Percentiles rank a stretch among this genome's conserved stretches.
phyloP scores from a whole-genome alignment of 2,797 vertebrate genomes.

The Spinus olivaceus region DNA sequence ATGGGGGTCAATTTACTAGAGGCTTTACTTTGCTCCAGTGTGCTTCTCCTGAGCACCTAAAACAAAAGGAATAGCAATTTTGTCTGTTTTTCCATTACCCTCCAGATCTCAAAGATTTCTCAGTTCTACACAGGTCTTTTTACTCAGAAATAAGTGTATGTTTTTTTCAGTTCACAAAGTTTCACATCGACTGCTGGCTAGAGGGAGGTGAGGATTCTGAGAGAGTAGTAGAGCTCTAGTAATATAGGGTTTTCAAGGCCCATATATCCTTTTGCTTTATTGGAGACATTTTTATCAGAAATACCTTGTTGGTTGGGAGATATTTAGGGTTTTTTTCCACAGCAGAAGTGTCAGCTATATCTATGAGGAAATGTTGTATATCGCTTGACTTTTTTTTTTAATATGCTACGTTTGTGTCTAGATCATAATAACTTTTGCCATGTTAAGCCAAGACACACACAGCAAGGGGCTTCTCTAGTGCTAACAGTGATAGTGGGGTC shows the following conservation, averaged over 20 bases:
- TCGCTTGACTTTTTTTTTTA: neutral
- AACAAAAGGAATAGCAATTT: neutral
- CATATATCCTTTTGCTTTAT: neutral
- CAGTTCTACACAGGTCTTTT: neutral
- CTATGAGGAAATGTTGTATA: neutral
- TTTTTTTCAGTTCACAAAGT: neutral
- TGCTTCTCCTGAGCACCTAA: neutral
- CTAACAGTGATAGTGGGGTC: too few species aligned
- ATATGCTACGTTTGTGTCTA: neutral
- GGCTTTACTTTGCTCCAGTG: neutral
- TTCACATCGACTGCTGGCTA: neutral
- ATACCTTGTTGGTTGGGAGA: neutral
- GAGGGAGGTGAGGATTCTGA: neutral
- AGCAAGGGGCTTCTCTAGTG: neutral
- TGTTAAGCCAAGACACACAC: neutral
- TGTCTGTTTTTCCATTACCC: neutral
- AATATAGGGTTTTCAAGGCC: neutral
- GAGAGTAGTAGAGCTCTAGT: neutral
- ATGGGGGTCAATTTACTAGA: neutral
- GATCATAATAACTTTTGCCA: neutral
- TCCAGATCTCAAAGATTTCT: neutral
- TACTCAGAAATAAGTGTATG: neutral
- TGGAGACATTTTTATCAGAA: neutral
- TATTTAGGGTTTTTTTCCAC: neutral
- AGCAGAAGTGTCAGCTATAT: neutral